Conservation (phyloP, 2,797 vertebrate species). For the Rhynchotus rufescens region DNA sequence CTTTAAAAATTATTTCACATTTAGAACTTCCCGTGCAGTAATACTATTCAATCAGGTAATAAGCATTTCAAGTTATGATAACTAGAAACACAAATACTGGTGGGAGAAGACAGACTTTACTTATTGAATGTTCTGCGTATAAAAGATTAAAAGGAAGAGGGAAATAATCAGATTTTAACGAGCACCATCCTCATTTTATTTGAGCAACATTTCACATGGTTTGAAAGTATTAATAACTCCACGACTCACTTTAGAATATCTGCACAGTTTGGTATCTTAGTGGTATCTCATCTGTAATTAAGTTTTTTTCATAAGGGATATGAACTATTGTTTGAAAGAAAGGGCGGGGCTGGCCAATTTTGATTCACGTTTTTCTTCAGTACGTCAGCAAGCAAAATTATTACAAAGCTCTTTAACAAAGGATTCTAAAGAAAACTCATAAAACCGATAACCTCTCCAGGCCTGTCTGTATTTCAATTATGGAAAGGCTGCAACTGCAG, state of each 20-base stretch:
- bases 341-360: background rate
- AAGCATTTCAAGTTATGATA: conserved; percentile 59
- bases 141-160: conserved; percentile 61
- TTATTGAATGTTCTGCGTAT: conserved; percentile 24
- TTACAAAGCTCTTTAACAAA: background rate
- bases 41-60: conserved; percentile 63
- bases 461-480: background rate
- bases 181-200: conserved; percentile 50
- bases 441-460: background rate
- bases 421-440: background rate
- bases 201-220: conserved; percentile 16
- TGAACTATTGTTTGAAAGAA: background rate
- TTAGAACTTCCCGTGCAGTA: conserved; percentile 36
- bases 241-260: conserved; percentile 23
- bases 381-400: background rate
- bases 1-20: conserved; percentile 28
- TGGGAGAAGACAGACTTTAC: conserved; percentile 58
- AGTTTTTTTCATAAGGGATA: conserved; percentile 6
- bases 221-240: conserved; percentile 51
- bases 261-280: conserved; percentile 4
- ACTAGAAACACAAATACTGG: conserved; percentile 66
- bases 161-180: conserved; percentile 68
- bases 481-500: background rate
- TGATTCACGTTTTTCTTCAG: background rate
- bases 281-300: background rate